Evolutionary conservation across 2,797 vertebrate species (phyloP).

Genomic region (Geotrypetes seraphini): DNA sequence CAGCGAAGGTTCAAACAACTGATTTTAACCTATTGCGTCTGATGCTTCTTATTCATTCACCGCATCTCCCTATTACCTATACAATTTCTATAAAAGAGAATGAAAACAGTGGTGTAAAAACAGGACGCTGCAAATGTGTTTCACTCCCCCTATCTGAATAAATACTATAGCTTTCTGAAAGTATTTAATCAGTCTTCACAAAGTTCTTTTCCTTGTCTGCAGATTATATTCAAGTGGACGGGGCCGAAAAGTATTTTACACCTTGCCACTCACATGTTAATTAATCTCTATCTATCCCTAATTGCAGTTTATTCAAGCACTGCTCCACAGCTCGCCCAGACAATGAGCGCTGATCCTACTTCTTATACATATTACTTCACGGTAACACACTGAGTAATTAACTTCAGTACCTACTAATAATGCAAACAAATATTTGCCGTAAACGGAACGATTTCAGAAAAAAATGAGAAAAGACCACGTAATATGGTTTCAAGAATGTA

Average conservation of each 20-base stretch:
- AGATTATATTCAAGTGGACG: constrained; percentile 57
- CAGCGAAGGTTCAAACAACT: too few relatives aligned
- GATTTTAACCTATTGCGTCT: too few relatives aligned
- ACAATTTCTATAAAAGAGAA: constrained; percentile 24
- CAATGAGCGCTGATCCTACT: constrained; percentile 84
- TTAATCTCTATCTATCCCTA: constrained; percentile 71
- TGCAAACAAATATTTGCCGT: constrained; percentile 69
- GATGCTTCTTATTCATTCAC: constrained; percentile 1
- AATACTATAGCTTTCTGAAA: constrained; percentile 41
- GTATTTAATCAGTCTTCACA: constrained; percentile 58
- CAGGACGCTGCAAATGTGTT: constrained; percentile 30
- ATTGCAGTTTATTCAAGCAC: constrained; percentile 84
- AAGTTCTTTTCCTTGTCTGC: constrained; percentile 60
- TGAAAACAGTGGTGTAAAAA: constrained; percentile 29
- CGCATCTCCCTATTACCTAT: constrained; percentile 5
- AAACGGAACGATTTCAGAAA: constrained; percentile 58
- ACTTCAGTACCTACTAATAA: constrained; percentile 68
- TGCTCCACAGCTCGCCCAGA: constrained; percentile 75
- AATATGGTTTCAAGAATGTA: constrained; percentile 13
- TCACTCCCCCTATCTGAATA: constrained; percentile 29
- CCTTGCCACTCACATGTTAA: constrained; percentile 79
- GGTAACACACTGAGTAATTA: constrained; percentile 75
- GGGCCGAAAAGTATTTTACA: constrained; percentile 66
- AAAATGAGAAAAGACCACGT: constrained; percentile 40
- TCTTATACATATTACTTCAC: constrained; percentile 68